Evolutionary conservation across 2,888 invertebrate genomes (phyloP).

Genomic region (Ornithoptera priamus): DNA sequence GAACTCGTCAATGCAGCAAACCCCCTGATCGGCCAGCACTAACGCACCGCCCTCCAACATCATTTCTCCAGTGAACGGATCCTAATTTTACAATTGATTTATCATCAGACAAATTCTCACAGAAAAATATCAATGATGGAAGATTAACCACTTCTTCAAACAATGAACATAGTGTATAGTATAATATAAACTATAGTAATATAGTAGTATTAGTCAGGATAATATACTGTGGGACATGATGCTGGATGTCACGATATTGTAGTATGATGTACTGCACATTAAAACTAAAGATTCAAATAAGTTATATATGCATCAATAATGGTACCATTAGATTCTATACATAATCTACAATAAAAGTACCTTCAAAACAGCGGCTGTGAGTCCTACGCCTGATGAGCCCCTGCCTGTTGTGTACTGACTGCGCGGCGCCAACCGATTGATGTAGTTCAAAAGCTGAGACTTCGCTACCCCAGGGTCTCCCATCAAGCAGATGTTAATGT

Average conservation of each 20-base stretch:
- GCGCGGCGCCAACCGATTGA: slow-evolving; percentile 94
- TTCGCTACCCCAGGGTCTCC: slow-evolving; percentile 99
- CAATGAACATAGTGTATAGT: too few species aligned
- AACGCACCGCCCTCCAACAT: slow-evolving; percentile 97
- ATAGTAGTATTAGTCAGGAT: too few species aligned
- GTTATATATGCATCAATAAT: too few species aligned
- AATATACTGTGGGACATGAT: too few species aligned
- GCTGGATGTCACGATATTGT: too few species aligned
- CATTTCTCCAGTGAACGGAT: slow-evolving; percentile 98
- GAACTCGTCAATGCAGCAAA: slow-evolving; percentile 99
- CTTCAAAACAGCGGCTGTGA: slow-evolving; percentile 98
- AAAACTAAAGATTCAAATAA: too few species aligned
- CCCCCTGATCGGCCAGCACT: slow-evolving; percentile 97
- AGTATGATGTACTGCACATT: too few species aligned
- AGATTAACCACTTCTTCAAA: too few species aligned
- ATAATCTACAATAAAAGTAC: slow-evolving; percentile 35
- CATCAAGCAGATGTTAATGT: slow-evolving; percentile 99
- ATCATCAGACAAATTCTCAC: not conserved
- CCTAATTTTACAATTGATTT: slow-evolving; percentile 59
- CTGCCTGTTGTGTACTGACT: slow-evolving; percentile 98
- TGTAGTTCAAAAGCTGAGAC: slow-evolving; percentile 96
- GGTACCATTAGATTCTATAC: too few species aligned
- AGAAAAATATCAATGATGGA: too few species aligned
- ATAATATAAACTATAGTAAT: too few species aligned
- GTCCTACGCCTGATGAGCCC: slow-evolving; percentile 98